phyloP scores from a whole-genome alignment of 2,888 invertebrate genomes.

The Tetragnatha montana region DNA sequence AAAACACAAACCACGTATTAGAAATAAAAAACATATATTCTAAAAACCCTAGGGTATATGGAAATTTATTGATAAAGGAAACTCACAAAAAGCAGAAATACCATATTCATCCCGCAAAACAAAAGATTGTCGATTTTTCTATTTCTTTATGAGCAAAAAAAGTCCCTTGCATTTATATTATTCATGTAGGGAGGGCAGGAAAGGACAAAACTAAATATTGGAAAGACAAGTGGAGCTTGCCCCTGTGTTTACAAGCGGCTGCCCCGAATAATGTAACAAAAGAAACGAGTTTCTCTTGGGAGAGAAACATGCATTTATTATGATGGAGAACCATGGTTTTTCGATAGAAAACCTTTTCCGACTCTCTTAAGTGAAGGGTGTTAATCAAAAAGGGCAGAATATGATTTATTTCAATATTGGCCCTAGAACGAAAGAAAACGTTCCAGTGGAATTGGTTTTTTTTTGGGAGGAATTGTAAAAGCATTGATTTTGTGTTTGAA shows the following conservation, averaged over 20 bases:
- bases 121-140: background rate
- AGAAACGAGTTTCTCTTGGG: slow-evolving; percentile 5
- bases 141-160: background rate
- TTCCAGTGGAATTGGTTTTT: too few relatives aligned
- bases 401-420: background rate
- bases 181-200: background rate
- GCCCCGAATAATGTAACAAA: background rate
- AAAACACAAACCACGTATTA: too few relatives aligned
- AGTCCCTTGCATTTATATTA: background rate
- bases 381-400: slow-evolving; percentile 11
- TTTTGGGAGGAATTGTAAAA: too few relatives aligned
- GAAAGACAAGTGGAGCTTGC: background rate
- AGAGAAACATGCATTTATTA: background rate
- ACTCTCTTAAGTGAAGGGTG: background rate
- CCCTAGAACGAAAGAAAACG: too few relatives aligned
- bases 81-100: background rate
- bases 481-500: too few relatives aligned
- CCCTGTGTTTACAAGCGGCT: slow-evolving; percentile 10
- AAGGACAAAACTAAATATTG: slow-evolving; percentile 8
- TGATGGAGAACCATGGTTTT: background rate
- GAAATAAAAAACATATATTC: too few relatives aligned
- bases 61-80: background rate
- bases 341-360: background rate
- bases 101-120: background rate
- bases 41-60: background rate